Evolutionary conservation across 2,113 vertebrate genomes (phyloP), one percentile per base, ranked within the genome.

Genomic region (Onychostoma macrolepis): DNA sequence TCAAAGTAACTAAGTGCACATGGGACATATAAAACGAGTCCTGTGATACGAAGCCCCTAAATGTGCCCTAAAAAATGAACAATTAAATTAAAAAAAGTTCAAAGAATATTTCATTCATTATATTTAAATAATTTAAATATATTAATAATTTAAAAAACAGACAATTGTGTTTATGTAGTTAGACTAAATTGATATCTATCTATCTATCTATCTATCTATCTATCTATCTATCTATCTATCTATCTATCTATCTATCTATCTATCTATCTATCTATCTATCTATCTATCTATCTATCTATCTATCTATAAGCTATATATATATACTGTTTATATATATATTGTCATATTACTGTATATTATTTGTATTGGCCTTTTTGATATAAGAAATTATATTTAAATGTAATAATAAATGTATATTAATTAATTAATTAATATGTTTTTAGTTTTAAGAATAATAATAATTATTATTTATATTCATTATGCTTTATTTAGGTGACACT

Each of bases 231-330:
- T 65, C 61, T 26, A 65, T n/a, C 50, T 53, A 53, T 53, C 28
- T 36, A 15, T 72, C 69, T 72, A 19, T 72, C 69, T 72, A 38
- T 72, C 69, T 72, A 33, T 72, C 69, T 72, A 9, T 72, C 33
- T 72, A 26, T 76, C 30, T 33, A 33, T 72, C 36, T 21, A 38
- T 41, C 71, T 41, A 21, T 41, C 69, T 72, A 41, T 72, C 69
- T 72, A 41, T 72, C 69, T 38, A 41, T 72, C 69, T 38, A 41
- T 36, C 41, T 43, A 9, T 43, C 41, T 43, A 43, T 43, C 41
- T 38, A 6, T 74, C 71, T 74, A 74, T 74, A 33, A 63, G 26
- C 11, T 38, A 2, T 43, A 2, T 43, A 43, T 43, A 43, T 50
- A 50, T 10, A 45, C 13, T 30, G 26, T 45, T 45, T 45, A 36